Conservation (phyloP, 2,797 vertebrate genomes). For the Hapalemur alaotrensis region DNA sequence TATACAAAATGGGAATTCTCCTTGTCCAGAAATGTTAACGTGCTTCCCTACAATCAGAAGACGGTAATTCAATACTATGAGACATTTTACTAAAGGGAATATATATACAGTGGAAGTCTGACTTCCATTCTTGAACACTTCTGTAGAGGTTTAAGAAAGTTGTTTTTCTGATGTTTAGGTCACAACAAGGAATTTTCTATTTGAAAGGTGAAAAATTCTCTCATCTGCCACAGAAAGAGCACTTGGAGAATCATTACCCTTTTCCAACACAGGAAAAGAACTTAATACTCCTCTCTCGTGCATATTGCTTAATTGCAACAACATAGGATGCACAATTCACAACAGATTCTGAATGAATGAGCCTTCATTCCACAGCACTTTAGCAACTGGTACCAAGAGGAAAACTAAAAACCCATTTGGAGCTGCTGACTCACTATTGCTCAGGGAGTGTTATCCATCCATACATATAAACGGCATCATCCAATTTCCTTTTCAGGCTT, state of each 20-base stretch:
- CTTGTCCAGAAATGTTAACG: conserved; percentile 10
- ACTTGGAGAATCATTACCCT: not conserved
- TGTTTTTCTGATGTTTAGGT: not conserved
- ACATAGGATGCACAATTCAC: not conserved
- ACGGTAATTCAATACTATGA: not conserved
- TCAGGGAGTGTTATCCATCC: not conserved
- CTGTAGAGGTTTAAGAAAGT: not conserved
- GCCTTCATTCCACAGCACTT: not conserved
- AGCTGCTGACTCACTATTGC: not conserved
- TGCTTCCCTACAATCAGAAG: not conserved
- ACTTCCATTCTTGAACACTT: not conserved
- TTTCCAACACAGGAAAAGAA: not conserved
- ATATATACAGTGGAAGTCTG: not conserved
- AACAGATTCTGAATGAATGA: not conserved
- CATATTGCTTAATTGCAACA: not conserved
- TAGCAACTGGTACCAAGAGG: conserved; percentile 6
- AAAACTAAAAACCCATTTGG: conserved; percentile 15
- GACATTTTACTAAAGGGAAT: not conserved
- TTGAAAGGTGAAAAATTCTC: not conserved
- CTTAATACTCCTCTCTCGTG: not conserved
- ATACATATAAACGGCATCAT: not conserved
- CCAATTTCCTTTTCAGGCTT: conserved; percentile 42
- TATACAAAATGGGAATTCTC: not conserved
- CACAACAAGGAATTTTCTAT: not conserved
- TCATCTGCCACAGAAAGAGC: not conserved